phyloP scores from a whole-genome alignment of 2,113 vertebrate genomes.

The Jaculus jaculus region DNA sequence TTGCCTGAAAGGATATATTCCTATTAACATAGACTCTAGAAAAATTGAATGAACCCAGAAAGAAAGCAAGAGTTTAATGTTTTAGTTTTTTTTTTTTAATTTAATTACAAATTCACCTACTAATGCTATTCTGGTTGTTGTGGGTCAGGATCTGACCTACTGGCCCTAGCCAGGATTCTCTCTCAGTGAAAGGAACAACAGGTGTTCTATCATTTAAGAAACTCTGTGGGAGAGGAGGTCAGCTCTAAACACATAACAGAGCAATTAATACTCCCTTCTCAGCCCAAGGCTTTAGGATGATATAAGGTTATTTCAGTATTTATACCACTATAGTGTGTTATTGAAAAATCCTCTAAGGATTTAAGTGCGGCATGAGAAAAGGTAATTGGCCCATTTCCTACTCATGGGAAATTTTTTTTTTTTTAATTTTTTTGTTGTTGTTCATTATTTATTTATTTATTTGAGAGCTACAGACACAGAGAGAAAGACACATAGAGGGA shows the following conservation, averaged over 20 bases:
- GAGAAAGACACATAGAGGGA: too few relatives aligned
- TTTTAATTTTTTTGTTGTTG: too few relatives aligned
- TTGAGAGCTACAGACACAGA: too few relatives aligned
- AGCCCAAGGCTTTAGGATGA: neutral
- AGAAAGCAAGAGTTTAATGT: slow-evolving; percentile 27
- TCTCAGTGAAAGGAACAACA: slow-evolving; percentile 23
- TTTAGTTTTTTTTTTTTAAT: slow-evolving; percentile 26
- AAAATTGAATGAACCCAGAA: slow-evolving; percentile 18
- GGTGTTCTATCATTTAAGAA: slow-evolving; percentile 45
- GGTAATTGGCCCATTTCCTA: neutral
- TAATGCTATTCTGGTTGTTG: slow-evolving; percentile 2
- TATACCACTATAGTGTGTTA: slow-evolving; percentile 2
- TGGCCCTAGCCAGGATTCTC: slow-evolving; percentile 15
- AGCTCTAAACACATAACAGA: slow-evolving; percentile 19
- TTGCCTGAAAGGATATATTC: neutral
- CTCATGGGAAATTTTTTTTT: too few relatives aligned
- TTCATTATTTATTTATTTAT: too few relatives aligned
- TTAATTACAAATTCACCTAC: slow-evolving; percentile 42
- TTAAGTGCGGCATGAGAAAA: slow-evolving; percentile 22
- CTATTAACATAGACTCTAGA: neutral
- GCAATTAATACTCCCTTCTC: neutral
- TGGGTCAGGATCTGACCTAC: neutral
- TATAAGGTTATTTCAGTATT: slow-evolving; percentile 39
- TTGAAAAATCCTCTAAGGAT: slow-evolving; percentile 24
- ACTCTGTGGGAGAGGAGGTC: neutral